Evolutionary conservation across 2,888 invertebrate genomes (phyloP).

Genomic region (Diarsia brunnea): DNA sequence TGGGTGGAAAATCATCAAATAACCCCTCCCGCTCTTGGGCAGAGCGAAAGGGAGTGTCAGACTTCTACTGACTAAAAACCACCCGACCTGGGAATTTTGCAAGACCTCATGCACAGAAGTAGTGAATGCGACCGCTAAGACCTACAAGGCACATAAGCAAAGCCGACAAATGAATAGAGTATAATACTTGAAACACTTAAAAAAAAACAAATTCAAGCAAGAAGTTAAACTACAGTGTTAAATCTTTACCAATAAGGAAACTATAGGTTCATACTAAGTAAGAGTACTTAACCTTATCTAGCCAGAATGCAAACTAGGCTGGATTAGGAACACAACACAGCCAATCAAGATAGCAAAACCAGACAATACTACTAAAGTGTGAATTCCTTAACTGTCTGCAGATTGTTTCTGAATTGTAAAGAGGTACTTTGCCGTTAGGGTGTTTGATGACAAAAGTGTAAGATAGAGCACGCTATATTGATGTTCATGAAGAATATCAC

Average conservation of each 20-base stretch:
- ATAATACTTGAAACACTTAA: neutral
- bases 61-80: too few species aligned
- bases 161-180: neutral
- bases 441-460: neutral
- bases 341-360: slow-evolving; percentile 59
- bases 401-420: slow-evolving; percentile 38
- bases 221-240: slow-evolving; percentile 3
- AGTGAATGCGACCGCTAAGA: too few species aligned
- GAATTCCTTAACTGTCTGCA: slow-evolving; percentile 49
- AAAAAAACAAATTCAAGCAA: neutral
- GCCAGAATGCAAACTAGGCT: slow-evolving; percentile 47
- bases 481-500: neutral
- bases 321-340: slow-evolving; percentile 44
- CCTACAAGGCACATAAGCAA: too few species aligned
- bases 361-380: slow-evolving; percentile 53
- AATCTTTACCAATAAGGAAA: slow-evolving; percentile 23
- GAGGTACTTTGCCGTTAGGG: slow-evolving; percentile 19
- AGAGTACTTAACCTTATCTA: slow-evolving; percentile 42
- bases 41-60: too few species aligned
- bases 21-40: too few species aligned
- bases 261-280: slow-evolving; percentile 24
- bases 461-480: neutral
- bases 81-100: too few species aligned
- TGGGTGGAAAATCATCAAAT: too few species aligned
- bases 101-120: too few species aligned